A percentile compares a stretch with the other conserved stretches of the same genome.
Conservation (phyloP, 2,888 invertebrate species). For the Euplexia lucipara region DNA sequence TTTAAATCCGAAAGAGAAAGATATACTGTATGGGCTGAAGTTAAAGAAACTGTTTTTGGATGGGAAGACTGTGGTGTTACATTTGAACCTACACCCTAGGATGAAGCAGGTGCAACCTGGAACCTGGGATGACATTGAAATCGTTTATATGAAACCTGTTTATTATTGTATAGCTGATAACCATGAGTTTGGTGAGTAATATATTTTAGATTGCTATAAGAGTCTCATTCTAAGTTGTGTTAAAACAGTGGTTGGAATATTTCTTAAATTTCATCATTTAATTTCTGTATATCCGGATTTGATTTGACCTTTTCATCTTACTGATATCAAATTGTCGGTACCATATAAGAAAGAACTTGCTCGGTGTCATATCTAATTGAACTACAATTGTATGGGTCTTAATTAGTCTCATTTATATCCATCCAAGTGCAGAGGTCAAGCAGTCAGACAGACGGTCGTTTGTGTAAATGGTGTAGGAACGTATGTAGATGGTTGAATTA, state of each 20-base stretch:
- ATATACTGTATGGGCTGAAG: constrained; percentile 69
- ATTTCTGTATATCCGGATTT: not conserved
- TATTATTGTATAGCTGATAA: constrained; percentile 75
- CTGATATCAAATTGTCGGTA: constrained; percentile 3
- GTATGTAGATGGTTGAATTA: no score
- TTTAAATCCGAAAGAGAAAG: constrained; percentile 67
- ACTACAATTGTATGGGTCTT: constrained; percentile 4
- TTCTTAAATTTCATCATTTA: no score
- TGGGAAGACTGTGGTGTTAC: constrained; percentile 75
- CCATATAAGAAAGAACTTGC: not conserved
- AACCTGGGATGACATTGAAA: constrained; percentile 74
- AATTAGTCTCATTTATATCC: constrained; percentile 31
- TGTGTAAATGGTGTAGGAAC: no score
- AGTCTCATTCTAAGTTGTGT: not conserved
- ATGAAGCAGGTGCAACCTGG: constrained; percentile 76
- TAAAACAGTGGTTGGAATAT: no score
- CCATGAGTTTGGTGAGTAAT: constrained; percentile 75
- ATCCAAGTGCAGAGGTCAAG: constrained; percentile 46
- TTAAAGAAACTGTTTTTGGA: constrained; percentile 81
- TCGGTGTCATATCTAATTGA: constrained; percentile 10
- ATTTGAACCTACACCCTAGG: constrained; percentile 74
- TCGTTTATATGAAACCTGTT: constrained; percentile 78
- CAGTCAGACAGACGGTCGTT: not conserved
- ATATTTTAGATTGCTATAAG: not conserved
- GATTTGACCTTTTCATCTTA: not conserved